A percentile compares a stretch with the other conserved stretches of the same genome.
phyloP scores from a whole-genome alignment of 1,140 invertebrate species.

The Solen grandis region DNA sequence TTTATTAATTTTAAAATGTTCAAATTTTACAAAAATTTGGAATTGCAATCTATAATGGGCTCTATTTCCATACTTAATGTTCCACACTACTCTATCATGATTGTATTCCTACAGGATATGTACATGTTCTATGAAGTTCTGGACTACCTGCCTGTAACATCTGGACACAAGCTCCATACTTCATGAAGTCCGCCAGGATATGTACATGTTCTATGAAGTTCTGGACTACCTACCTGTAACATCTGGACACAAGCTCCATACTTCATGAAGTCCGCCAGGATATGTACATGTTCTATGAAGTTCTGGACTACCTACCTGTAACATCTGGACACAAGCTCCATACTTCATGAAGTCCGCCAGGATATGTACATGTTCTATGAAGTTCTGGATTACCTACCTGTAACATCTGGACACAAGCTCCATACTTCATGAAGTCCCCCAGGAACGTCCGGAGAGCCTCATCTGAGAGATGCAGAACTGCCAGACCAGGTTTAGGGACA shows the following conservation, averaged over 20 bases:
- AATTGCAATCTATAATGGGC: too few relatives aligned
- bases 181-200: constrained; percentile 54
- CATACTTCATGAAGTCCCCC: constrained; percentile 54
- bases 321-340: constrained; percentile 56
- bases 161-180: constrained; percentile 57
- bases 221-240: constrained; percentile 44
- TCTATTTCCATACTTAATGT: too few relatives aligned
- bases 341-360: constrained; percentile 57
- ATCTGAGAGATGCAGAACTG: constrained; percentile 66
- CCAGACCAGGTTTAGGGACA: constrained; percentile 58
- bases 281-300: constrained; percentile 11
- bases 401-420: constrained; percentile 57
- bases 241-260: constrained; percentile 59
- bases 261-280: constrained; percentile 52
- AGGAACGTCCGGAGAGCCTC: constrained; percentile 60
- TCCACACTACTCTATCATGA: too few relatives aligned
- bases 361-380: too few relatives aligned
- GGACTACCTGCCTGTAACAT: constrained; percentile 51
- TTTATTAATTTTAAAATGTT: too few relatives aligned
- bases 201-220: not conserved
- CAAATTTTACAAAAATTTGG: too few relatives aligned
- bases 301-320: constrained; percentile 47
- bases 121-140: not conserved
- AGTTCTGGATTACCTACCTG: too few relatives aligned
- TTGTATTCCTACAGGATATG: too few relatives aligned